Conservation (phyloP, 2,113 vertebrate genomes). For the Tragulus kanchil region DNA sequence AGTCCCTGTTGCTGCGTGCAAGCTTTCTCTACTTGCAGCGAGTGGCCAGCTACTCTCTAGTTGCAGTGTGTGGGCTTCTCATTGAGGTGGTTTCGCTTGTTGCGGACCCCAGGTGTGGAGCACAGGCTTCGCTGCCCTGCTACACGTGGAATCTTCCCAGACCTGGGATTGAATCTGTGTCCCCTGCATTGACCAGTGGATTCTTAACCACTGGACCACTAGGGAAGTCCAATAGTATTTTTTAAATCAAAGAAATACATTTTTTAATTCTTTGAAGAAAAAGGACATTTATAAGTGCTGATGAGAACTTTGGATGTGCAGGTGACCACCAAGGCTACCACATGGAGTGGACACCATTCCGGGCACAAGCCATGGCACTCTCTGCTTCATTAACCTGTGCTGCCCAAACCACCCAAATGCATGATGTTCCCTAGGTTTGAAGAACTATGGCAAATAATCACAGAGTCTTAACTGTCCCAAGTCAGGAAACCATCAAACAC, state of each 20-base stretch:
- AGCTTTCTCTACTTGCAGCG: neutral
- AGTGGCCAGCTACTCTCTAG: neutral
- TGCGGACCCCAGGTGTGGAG: neutral
- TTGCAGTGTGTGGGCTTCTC: neutral
- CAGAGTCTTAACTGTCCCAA: neutral
- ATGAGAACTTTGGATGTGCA: neutral
- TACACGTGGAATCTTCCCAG: neutral
- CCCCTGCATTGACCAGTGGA: neutral
- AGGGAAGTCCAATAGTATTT: neutral
- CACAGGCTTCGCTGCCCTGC: neutral
- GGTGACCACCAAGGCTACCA: accelerated
- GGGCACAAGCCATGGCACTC: neutral
- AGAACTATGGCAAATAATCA: neutral
- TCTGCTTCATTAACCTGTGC: accelerated
- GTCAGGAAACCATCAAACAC: neutral
- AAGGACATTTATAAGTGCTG: no score
- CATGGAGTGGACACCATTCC: neutral
- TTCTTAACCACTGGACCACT: neutral
- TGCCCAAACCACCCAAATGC: accelerated
- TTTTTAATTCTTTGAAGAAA: neutral
- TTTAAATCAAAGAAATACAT: neutral
- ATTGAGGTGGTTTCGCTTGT: neutral
- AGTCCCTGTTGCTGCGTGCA: neutral
- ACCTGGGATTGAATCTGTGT: neutral
- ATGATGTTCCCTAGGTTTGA: neutral